Percentiles rank a stretch among this genome's conserved stretches.
Evolutionary conservation across 2,797 vertebrate species (phyloP).

Genomic region (Eutrigla gurnardus): DNA sequence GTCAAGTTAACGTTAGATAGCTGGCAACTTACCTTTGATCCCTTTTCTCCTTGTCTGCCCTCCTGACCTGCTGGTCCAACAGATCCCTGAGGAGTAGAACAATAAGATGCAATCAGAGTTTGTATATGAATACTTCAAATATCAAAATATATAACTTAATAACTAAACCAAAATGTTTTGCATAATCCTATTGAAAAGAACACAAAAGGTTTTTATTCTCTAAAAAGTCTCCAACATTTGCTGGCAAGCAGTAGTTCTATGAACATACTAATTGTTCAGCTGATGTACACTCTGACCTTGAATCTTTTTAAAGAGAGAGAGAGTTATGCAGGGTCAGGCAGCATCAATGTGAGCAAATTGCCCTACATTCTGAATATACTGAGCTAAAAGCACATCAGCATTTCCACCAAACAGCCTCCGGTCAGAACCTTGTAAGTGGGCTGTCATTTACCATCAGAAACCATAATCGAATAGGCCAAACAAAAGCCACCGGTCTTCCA

Average conservation of each 20-base stretch:
- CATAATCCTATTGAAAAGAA: background rate
- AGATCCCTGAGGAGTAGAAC: slow-evolving; percentile 85
- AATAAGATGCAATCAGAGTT: slow-evolving; percentile 4
- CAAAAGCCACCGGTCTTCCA: slow-evolving; percentile 66
- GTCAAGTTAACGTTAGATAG: background rate
- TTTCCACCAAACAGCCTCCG: slow-evolving; percentile 70
- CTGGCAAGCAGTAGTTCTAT: slow-evolving; percentile 22
- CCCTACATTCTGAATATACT: slow-evolving; percentile 61
- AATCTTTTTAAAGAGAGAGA: slow-evolving; percentile 19
- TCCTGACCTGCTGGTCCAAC: slow-evolving; percentile 88
- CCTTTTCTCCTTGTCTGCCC: slow-evolving; percentile 97
- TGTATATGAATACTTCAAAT: background rate
- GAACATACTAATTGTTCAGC: slow-evolving; percentile 25
- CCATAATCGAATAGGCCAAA: slow-evolving; percentile 68
- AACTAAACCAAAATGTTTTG: slow-evolving; percentile 5
- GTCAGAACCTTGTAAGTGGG: slow-evolving; percentile 68
- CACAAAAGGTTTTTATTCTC: background rate
- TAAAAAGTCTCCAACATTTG: slow-evolving; percentile 14
- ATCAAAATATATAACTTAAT: background rate
- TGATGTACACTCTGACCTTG: slow-evolving; percentile 54
- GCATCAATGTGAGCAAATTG: slow-evolving; percentile 48
- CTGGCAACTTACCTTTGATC: slow-evolving; percentile 89
- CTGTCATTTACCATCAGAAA: slow-evolving; percentile 68
- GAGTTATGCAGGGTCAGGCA: slow-evolving; percentile 18
- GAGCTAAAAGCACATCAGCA: slow-evolving; percentile 72